Evolutionary conservation across 2,797 vertebrate species (phyloP).

Genomic region (Diceros bicornis): DNA sequence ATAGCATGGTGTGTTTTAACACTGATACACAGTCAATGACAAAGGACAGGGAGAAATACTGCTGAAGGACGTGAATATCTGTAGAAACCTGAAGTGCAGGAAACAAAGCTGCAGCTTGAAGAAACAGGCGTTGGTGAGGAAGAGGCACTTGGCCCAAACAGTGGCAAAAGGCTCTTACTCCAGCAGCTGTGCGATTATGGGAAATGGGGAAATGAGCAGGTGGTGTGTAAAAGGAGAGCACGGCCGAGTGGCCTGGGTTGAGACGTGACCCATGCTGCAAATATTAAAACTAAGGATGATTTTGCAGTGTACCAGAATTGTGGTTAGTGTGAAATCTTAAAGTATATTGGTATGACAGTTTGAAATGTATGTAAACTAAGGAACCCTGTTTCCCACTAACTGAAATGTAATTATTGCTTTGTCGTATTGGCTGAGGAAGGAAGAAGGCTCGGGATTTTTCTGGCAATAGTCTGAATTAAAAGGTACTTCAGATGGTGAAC

Average conservation of each 20-base stretch:
- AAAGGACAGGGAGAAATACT: not conserved
- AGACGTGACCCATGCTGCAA: not conserved
- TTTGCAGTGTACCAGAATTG: not conserved
- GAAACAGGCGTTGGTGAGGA: conserved; percentile 11
- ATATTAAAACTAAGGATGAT: not conserved
- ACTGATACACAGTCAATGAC: not conserved
- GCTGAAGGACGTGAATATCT: not conserved
- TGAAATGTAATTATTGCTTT: not conserved
- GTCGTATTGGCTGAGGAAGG: not conserved
- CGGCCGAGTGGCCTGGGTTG: not conserved
- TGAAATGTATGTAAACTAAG: not conserved
- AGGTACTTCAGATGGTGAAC: not conserved
- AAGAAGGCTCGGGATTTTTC: not conserved
- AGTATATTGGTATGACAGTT: not conserved
- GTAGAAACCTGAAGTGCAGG: not conserved
- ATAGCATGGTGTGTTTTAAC: not conserved
- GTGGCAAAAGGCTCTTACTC: not conserved
- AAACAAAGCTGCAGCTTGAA: conserved; percentile 29
- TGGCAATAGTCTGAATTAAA: not conserved
- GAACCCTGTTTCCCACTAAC: not conserved
- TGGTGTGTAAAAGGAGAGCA: conserved; percentile 22
- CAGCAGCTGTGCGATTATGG: conserved; percentile 41
- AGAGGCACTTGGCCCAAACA: conserved; percentile 1
- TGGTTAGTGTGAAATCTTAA: not conserved
- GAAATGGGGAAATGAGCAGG: not conserved